Conservation (phyloP, 2,113 vertebrate species). For the Caranx melampygus region DNA sequence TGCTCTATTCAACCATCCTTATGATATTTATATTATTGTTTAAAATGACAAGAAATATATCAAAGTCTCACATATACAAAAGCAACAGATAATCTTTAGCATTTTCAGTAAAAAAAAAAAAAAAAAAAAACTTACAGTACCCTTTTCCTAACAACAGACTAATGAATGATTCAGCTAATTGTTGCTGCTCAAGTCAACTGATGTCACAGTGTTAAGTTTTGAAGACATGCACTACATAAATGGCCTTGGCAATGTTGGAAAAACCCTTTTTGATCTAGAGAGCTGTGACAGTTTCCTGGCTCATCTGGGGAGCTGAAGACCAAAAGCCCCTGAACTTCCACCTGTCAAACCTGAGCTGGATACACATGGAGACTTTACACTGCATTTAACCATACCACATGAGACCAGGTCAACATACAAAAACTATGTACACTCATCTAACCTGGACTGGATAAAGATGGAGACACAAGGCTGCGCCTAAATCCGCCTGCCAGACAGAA, state of each 20-base stretch:
- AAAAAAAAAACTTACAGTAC: no score
- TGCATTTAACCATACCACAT: not conserved
- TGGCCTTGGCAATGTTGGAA: no score
- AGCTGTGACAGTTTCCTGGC: no score
- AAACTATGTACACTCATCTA: not conserved
- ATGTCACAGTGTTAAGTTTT: not conserved
- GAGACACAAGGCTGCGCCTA: no score
- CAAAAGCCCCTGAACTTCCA: no score
- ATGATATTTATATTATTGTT: not conserved
- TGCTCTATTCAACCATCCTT: not conserved
- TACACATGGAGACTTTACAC: no score
- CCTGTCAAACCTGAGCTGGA: no score
- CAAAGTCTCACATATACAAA: not conserved
- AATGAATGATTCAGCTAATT: no score
- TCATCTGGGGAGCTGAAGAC: not conserved
- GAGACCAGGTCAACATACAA: not conserved
- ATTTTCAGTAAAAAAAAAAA: no score
- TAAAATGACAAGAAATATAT: not conserved
- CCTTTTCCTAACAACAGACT: not conserved
- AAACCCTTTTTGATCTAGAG: not conserved
- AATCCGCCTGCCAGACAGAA: no score
- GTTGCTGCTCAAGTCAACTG: not conserved
- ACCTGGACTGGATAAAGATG: no score
- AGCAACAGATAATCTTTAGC: not conserved
- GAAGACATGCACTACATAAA: no score